A percentile compares a stretch with the other conserved stretches of the same genome.
These are phyloP conservation scores for Ochropleura leucogaster DNA, from an alignment of 2,888 invertebrate genomes.

Conservation along the genomic window DNA sequence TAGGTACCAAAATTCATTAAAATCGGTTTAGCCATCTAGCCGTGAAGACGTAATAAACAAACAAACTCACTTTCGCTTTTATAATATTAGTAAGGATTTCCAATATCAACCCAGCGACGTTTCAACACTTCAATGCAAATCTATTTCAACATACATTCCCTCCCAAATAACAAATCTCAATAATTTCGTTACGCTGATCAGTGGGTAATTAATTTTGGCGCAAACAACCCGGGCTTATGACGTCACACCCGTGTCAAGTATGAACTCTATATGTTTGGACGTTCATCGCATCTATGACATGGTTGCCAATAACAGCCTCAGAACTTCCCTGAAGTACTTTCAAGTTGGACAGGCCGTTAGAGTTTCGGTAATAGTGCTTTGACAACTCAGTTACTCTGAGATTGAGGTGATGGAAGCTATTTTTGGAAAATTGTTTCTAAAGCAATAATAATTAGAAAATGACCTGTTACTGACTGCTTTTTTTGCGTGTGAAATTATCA, in stretches of 20 bases:
- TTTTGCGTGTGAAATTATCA: too few species aligned
- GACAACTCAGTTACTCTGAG: conserved; percentile 40
- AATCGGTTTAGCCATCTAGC: too few species aligned
- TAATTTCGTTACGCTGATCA: conserved; percentile 61
- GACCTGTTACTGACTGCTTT: too few species aligned
- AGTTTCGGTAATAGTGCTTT: conserved; percentile 41
- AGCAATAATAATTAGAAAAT: background rate
- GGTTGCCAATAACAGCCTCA: conserved; percentile 63
- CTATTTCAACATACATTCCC: conserved; percentile 19
- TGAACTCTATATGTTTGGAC: conserved; percentile 66
- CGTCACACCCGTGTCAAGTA: conserved; percentile 72
- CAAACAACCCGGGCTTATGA: conserved; percentile 53
- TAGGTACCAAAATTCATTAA: too few species aligned
- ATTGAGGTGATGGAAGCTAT: background rate
- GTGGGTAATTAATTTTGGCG: conserved; percentile 63
- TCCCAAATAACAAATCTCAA: conserved; percentile 45
- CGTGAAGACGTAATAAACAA: too few species aligned
- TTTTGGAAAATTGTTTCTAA: background rate
- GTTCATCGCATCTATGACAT: conserved; percentile 57
- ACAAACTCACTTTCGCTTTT: too few species aligned
- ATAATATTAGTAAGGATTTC: background rate
- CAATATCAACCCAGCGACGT: background rate
- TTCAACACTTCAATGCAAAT: conserved; percentile 14
- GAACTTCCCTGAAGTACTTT: conserved; percentile 49
- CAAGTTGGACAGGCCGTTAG: conserved; percentile 47